Conservation (phyloP, 2,888 invertebrate genomes). For the Noctua janthina region DNA sequence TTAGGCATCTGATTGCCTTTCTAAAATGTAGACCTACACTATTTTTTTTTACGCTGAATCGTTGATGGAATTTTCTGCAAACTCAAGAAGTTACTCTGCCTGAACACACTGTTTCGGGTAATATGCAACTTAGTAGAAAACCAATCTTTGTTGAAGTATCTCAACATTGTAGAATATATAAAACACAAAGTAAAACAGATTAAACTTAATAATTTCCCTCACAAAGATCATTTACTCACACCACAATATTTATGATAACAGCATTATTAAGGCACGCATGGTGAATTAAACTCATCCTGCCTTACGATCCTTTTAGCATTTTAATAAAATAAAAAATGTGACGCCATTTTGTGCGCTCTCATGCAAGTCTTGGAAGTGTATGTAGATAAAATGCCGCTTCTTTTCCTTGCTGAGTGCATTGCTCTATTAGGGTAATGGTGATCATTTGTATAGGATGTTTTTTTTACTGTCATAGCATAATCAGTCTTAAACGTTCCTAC, state of each 20-base stretch:
- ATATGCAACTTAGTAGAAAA: not conserved
- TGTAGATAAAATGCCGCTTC: constrained; percentile 41
- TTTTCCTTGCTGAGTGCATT: constrained; percentile 51
- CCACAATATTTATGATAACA: constrained; percentile 26
- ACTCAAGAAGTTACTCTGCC: not conserved
- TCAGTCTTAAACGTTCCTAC: not conserved
- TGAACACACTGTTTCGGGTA: not conserved
- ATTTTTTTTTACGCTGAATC: not conserved
- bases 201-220: constrained; percentile 7
- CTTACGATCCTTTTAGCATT: constrained; percentile 61
- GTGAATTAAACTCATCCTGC: constrained; percentile 43
- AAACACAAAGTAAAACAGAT: not conserved
- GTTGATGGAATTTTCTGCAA: not conserved
- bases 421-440: constrained; percentile 42
- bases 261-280: constrained; percentile 39
- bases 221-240: constrained; percentile 16
- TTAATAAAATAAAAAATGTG: constrained; percentile 62
- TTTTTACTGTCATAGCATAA: constrained; percentile 2
- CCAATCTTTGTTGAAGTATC: not conserved
- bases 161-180: not conserved
- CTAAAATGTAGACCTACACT: not conserved
- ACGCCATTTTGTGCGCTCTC: constrained; percentile 37
- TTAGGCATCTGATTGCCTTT: not conserved
- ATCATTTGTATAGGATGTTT: constrained; percentile 37
- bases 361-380: constrained; percentile 20